phyloP scores from a whole-genome alignment of 2,888 invertebrate species.

The Osmoderma eremita region DNA sequence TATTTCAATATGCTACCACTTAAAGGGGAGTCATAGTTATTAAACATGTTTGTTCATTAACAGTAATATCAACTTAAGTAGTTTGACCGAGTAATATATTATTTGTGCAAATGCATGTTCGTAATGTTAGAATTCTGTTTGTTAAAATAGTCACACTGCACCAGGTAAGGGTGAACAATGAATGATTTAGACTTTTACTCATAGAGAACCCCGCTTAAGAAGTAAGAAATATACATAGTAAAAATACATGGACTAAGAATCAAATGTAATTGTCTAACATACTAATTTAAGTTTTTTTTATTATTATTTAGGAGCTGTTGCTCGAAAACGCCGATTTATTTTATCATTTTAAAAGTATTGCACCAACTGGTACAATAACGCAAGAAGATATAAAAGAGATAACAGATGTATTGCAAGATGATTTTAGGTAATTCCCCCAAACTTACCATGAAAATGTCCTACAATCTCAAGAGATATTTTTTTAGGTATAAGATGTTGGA shows the following conservation, averaged over 20 bases:
- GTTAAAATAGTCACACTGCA: background rate
- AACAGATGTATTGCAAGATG: slow-evolving; percentile 89
- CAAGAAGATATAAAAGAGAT: slow-evolving; percentile 95
- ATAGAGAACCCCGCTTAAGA: background rate
- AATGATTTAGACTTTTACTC: background rate
- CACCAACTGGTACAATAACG: slow-evolving; percentile 89
- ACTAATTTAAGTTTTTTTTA: background rate
- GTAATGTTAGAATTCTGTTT: slow-evolving; percentile 1
- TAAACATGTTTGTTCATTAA: too few species aligned
- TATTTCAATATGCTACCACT: too few species aligned
- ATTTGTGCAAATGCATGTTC: slow-evolving; percentile 1
- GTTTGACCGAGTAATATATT: background rate
- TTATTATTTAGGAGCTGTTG: slow-evolving; percentile 78
- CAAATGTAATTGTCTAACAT: too few species aligned
- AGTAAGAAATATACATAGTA: too few species aligned
- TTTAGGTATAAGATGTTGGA: slow-evolving; percentile 91
- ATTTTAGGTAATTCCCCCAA: slow-evolving; percentile 75
- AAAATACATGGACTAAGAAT: too few species aligned
- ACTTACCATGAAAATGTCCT: background rate
- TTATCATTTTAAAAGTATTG: slow-evolving; percentile 91
- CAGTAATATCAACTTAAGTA: background rate
- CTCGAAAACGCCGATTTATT: slow-evolving; percentile 93
- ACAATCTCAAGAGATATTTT: slow-evolving; percentile 34
- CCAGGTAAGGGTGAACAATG: slow-evolving; percentile 1
- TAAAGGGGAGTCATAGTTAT: too few species aligned